Conservation (phyloP, 2,113 vertebrate genomes). For the Macaca mulatta region DNA sequence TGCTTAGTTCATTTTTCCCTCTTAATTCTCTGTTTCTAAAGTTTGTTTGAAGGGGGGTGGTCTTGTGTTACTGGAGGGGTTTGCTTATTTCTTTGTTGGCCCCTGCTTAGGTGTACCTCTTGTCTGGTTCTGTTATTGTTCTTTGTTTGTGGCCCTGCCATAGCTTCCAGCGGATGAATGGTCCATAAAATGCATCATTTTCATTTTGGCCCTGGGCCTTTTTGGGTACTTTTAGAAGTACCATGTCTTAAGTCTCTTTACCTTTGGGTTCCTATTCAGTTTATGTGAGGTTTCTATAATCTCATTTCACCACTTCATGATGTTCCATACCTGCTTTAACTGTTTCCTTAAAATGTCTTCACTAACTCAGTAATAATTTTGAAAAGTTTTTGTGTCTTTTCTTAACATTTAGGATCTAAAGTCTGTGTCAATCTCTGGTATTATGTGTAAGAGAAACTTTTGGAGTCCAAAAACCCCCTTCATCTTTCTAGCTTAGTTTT, state of each 20-base stretch:
- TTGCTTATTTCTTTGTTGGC: not conserved
- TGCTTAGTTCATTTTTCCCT: constrained; percentile 4
- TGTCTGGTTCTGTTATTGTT: not conserved
- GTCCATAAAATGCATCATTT: not conserved
- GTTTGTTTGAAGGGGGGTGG: not conserved
- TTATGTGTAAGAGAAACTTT: constrained; percentile 28
- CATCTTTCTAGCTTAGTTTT: not conserved
- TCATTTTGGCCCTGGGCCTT: not conserved
- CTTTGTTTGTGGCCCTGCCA: not conserved
- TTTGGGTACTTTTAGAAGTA: not conserved
- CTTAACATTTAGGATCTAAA: not conserved
- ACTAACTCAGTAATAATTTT: not conserved
- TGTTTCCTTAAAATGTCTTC: not conserved
- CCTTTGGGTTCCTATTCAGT: not conserved
- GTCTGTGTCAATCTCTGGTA: not conserved
- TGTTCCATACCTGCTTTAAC: not conserved
- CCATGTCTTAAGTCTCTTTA: not conserved
- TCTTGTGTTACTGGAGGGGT: not conserved
- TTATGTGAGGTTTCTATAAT: not conserved
- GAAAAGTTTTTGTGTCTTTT: not conserved
- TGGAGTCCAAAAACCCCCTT: not conserved
- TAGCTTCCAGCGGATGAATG: not conserved
- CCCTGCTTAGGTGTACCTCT: not conserved
- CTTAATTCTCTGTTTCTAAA: not conserved
- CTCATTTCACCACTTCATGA: not conserved